These are phyloP conservation scores for Ibidorhyncha struthersii DNA, from an alignment of 2,113 vertebrate genomes.

Conservation along the genomic window DNA sequence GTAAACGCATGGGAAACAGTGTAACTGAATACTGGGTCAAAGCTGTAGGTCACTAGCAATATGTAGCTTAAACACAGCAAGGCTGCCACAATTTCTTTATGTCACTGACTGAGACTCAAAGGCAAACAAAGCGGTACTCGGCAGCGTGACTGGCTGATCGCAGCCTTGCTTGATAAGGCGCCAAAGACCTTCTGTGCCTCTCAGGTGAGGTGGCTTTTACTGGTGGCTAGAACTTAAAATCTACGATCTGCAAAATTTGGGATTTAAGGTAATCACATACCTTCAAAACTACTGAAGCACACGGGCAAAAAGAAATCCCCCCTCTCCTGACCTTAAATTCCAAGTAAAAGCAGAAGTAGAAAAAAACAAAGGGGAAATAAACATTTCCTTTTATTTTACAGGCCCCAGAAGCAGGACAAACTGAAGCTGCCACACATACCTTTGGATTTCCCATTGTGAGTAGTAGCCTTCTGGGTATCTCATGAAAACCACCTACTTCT, in stretches of 20 bases:
- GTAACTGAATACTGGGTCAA: slow-evolving; percentile 46
- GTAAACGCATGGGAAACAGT: slow-evolving; percentile 59
- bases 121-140: background rate
- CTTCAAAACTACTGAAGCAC: background rate
- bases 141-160: accelerated
- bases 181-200: background rate
- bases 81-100: background rate
- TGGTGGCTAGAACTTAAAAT: background rate
- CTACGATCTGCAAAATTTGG: background rate
- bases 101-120: background rate
- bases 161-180: background rate
- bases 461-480: background rate
- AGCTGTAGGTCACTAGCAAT: slow-evolving; percentile 50
- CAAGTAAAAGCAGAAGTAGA: background rate
- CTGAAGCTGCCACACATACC: background rate
- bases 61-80: slow-evolving; percentile 24
- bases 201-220: background rate
- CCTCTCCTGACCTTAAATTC: background rate
- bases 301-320: background rate
- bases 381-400: background rate
- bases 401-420: background rate
- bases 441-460: background rate
- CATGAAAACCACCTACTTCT: background rate
- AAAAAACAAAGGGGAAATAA: background rate
- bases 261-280: background rate